Evolutionary conservation across 2,113 vertebrate species (phyloP).

Genomic region (Bagarius yarrelli): DNA sequence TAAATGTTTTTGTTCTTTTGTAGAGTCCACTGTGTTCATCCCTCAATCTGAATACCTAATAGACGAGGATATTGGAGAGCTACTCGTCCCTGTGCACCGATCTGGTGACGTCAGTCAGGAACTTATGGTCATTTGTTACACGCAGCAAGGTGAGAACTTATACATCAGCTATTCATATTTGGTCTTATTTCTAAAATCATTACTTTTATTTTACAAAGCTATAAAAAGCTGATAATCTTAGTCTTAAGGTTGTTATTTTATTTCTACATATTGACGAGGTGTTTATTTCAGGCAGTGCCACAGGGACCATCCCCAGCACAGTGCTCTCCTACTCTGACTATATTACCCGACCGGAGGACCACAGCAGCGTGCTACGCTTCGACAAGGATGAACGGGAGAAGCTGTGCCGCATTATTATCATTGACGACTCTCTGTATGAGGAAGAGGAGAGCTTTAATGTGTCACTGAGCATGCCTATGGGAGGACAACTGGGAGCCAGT

Average conservation of each 20-base stretch:
- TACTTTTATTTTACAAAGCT: not conserved
- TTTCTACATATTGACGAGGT: not conserved
- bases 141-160: conserved; percentile 74
- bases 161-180: not conserved
- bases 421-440: conserved; percentile 83
- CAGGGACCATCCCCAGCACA: conserved; percentile 73
- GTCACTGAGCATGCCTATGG: conserved; percentile 79
- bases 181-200: not conserved
- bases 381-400: conserved; percentile 79
- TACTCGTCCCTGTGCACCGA: conserved; percentile 76
- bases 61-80: conserved; percentile 79
- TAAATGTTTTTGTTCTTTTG: conserved; percentile 36
- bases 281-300: conserved; percentile 71
- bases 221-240: not conserved
- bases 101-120: conserved; percentile 81
- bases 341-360: conserved; percentile 80
- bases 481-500: conserved; percentile 71
- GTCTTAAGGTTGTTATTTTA: not conserved
- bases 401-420: conserved; percentile 76
- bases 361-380: conserved; percentile 78
- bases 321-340: conserved; percentile 81
- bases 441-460: conserved; percentile 82
- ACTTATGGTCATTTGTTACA: conserved; percentile 80
- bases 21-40: conserved; percentile 84
- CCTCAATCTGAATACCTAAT: conserved; percentile 78